These are phyloP conservation scores for Oscheius sp. DNA, from an alignment of 2,888 invertebrate species.

Conservation along the genomic window DNA sequence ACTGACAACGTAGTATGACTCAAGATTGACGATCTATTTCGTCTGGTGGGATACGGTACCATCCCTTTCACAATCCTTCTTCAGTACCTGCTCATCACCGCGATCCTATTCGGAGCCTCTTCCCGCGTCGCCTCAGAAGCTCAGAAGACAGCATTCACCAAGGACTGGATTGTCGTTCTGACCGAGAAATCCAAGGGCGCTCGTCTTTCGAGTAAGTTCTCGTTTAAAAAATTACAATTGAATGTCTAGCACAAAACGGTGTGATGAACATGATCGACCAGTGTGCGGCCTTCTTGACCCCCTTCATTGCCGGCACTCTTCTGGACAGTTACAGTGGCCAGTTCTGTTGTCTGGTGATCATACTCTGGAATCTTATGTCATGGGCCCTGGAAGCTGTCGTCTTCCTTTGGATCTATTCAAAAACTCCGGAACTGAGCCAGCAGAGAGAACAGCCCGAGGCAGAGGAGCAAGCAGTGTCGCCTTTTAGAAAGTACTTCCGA, in stretches of 20 bases:
- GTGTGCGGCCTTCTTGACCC: slow-evolving; percentile 53
- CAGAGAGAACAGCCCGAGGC: not conserved
- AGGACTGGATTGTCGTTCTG: slow-evolving; percentile 70
- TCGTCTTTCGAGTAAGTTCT: slow-evolving; percentile 47
- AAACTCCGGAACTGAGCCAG: slow-evolving; percentile 41
- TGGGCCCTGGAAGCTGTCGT: slow-evolving; percentile 62
- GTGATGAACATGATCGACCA: slow-evolving; percentile 61
- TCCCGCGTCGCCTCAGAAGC: slow-evolving; percentile 63
- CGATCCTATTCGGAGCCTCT: slow-evolving; percentile 45
- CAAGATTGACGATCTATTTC: too few relatives aligned
- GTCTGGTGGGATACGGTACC: too few relatives aligned
- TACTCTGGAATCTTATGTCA: slow-evolving; percentile 60
- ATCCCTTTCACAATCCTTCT: not conserved
- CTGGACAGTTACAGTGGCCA: slow-evolving; percentile 40
- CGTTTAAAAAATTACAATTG: not conserved
- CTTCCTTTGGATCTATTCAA: slow-evolving; percentile 50
- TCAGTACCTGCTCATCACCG: slow-evolving; percentile 41
- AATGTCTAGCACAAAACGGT: slow-evolving; percentile 59
- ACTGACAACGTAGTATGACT: too few relatives aligned
- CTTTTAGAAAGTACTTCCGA: slow-evolving; percentile 44
- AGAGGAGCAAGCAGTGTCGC: not conserved
- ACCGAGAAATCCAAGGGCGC: slow-evolving; percentile 43
- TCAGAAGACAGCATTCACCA: slow-evolving; percentile 66
- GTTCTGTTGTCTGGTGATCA: slow-evolving; percentile 41
- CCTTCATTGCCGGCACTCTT: slow-evolving; percentile 54